Base-by-base conservation (phyloP, 1,140 invertebrate genomes). In the Drosophila kikkawai region DNA sequence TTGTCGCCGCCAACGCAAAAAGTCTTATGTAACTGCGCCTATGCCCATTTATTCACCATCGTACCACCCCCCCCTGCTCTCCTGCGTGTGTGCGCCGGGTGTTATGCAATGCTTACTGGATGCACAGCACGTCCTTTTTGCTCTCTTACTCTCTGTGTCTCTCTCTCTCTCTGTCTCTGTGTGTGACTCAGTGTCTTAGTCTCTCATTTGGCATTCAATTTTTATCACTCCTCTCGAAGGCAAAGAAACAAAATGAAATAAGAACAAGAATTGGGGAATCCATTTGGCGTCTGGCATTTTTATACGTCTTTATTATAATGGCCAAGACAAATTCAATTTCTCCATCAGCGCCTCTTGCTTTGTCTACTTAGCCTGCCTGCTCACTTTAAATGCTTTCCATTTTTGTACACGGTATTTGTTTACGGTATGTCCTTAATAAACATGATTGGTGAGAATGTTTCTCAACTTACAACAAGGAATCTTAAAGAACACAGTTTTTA, bases 281-380 rank as follows among this genome's bases (percentile, higher is more conserved):
- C 63, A 68, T 78, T 77, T 77, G 50, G 64, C 42, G 47, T 61
- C 58, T 65, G 55, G 57, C 64, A 75, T 60, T 82, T 86, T 59
- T 66, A 47, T 82, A 55, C 79, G 80, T 87, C 84, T 88, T 83
- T 88, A 88, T 83, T 80, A 53, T 83, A 78, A 84, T 88, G 73
- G 58, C 45, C 75, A 71, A 70, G 75, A 69, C 67, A 84, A 84
- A 87, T 87, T 87, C 85, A 87, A 88, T 87, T 82, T 82, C 75
- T 78, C 50, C 64, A 77, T 77, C 74, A 77, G 63, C 22, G 39
- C 47, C 53, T 37, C 32, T 39, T 36, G 44, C 68, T 66, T 41
- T 75, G 55, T 58, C 50, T 57, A 70, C 19, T 58, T 50, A 50
- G 15, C 4, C 11, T 12, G 26, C 45, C n/a, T 76, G 37, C 48